Percentiles rank a stretch among this genome's conserved stretches.
Conservation (phyloP, 2,888 invertebrate species). For the Pinctada fucata region DNA sequence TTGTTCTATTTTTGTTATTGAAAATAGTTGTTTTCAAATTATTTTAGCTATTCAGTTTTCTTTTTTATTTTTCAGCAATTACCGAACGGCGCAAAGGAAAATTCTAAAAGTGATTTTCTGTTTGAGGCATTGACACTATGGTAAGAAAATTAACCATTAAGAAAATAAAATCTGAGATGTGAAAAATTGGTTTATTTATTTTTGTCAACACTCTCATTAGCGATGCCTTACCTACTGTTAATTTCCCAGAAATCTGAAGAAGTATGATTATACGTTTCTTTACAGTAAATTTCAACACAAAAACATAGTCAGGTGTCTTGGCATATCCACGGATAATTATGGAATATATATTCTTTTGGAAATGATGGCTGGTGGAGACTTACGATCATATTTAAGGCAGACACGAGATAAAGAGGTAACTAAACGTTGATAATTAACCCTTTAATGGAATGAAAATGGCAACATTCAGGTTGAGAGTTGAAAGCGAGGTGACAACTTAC, state of each 20-base stretch:
- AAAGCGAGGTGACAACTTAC: no score
- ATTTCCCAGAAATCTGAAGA: no score
- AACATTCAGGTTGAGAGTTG: no score
- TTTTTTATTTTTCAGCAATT: background rate
- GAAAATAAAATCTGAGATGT: no score
- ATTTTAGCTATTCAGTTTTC: background rate
- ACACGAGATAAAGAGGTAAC: slow-evolving; percentile 22
- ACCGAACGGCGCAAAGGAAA: slow-evolving; percentile 16
- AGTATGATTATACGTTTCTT: background rate
- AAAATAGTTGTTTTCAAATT: background rate
- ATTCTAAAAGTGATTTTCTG: slow-evolving; percentile 9
- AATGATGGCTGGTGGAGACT: slow-evolving; percentile 21
- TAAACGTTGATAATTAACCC: no score
- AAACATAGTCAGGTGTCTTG: slow-evolving; percentile 23
- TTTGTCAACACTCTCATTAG: no score
- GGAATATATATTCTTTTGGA: slow-evolving; percentile 14
- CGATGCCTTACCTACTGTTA: no score
- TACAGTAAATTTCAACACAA: slow-evolving; percentile 27
- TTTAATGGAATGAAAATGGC: no score
- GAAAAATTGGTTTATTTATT: no score
- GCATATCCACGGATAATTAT: slow-evolving; percentile 16
- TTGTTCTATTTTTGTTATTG: no score
- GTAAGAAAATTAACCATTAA: background rate
- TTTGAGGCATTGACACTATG: slow-evolving; percentile 17
- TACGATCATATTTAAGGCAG: slow-evolving; percentile 13